A percentile compares a stretch with the other conserved stretches of the same genome.
These are phyloP conservation scores for Anagyrus pseudococci DNA, from an alignment of 2,888 invertebrate genomes.

Conservation along the genomic window DNA sequence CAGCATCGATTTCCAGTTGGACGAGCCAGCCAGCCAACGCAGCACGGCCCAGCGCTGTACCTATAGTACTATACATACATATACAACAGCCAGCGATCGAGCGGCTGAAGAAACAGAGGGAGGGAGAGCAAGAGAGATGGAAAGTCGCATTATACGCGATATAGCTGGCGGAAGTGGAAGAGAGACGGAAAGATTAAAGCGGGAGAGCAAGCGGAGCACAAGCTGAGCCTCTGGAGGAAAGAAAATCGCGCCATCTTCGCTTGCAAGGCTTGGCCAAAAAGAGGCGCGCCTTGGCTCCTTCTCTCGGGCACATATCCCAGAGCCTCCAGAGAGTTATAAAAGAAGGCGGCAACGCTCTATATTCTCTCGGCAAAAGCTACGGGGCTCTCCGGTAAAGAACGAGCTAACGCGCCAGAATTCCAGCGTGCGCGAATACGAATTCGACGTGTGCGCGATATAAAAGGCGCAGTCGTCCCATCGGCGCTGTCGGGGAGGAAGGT, in stretches of 20 bases:
- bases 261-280: conserved; percentile 28
- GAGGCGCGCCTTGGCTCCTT: conserved; percentile 4
- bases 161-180: conserved; percentile 14
- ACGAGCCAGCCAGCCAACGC: conserved; percentile 45
- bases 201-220: conserved; percentile 32
- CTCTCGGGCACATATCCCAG: background rate
- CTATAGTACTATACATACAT: too few relatives aligned
- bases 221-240: conserved; percentile 9
- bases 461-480: conserved; percentile 26
- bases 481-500: conserved; percentile 22
- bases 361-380: background rate
- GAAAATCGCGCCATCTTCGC: conserved; percentile 16
- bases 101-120: background rate
- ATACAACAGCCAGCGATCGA: background rate
- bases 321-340: conserved; percentile 34
- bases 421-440: conserved; percentile 18
- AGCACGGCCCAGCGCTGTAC: background rate
- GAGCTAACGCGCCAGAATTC: conserved; percentile 7
- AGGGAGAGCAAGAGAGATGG: conserved; percentile 4
- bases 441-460: conserved; percentile 19
- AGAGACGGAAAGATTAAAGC: conserved; percentile 5
- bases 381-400: background rate
- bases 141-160: background rate
- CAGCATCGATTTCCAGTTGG: conserved; percentile 59
- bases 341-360: conserved; percentile 13